Evolutionary conservation across 2,797 vertebrate species (phyloP).

Genomic region (Anolis apletophallus): DNA sequence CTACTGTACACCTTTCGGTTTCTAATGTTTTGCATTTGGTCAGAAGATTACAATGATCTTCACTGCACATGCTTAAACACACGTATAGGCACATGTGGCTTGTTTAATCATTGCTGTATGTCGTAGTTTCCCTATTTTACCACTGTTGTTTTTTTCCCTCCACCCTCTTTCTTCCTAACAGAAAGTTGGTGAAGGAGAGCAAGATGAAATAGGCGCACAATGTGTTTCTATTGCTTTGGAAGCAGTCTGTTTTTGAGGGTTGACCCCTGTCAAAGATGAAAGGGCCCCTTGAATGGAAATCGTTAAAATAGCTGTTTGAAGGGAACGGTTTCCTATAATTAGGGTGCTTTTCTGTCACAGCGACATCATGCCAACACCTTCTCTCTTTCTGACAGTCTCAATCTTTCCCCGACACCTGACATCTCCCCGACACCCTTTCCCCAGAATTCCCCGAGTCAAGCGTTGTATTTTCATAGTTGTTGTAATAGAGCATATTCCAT

Average conservation of each 20-base stretch:
- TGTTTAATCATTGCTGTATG: background rate
- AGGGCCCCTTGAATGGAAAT: background rate
- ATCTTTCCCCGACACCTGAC: background rate
- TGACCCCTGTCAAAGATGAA: background rate
- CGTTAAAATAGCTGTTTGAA: background rate
- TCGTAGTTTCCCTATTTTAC: background rate
- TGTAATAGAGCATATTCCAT: fast-evolving
- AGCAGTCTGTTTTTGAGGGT: background rate
- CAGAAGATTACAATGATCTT: background rate
- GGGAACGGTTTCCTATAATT: background rate
- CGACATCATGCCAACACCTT: background rate
- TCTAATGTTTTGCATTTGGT: background rate
- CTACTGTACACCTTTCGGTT: background rate
- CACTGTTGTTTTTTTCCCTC: background rate
- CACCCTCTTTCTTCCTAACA: background rate
- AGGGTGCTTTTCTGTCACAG: background rate
- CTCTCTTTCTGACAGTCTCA: background rate
- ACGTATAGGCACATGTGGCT: fast-evolving
- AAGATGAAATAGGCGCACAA: background rate
- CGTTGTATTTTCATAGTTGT: background rate
- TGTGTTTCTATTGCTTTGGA: background rate
- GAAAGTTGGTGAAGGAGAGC: background rate
- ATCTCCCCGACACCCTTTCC: no score
- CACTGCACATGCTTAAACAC: background rate
- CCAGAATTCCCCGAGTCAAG: no score